These are phyloP conservation scores for Semaprochilodus insignis DNA, from an alignment of 2,797 vertebrate genomes.

Conservation along the genomic window DNA sequence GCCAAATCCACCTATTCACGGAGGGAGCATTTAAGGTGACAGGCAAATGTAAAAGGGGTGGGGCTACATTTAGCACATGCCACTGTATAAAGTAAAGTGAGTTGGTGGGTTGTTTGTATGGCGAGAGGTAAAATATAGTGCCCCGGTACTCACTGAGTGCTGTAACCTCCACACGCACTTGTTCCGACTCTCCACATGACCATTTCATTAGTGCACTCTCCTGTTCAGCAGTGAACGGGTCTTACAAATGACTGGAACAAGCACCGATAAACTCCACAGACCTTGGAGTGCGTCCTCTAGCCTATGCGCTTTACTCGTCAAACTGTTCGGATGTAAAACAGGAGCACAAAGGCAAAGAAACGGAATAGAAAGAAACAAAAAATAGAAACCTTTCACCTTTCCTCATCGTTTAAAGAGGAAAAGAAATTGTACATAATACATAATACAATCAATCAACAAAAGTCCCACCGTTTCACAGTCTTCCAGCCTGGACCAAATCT, in stretches of 20 bases:
- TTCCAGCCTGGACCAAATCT: slow-evolving; percentile 46
- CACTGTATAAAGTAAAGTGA: neutral
- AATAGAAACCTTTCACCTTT: neutral
- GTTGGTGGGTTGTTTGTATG: neutral
- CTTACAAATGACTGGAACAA: neutral
- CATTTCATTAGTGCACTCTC: neutral
- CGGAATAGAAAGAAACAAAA: neutral
- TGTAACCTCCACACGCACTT: neutral
- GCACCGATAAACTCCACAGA: neutral
- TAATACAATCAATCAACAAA: neutral
- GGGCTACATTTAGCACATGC: neutral
- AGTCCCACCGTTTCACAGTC: slow-evolving; percentile 31
- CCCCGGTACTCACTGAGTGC: neutral
- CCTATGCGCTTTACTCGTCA: neutral
- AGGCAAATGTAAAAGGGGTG: neutral
- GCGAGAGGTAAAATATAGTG: neutral
- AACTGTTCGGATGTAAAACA: neutral
- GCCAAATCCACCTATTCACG: neutral
- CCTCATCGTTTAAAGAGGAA: neutral
- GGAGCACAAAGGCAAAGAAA: neutral
- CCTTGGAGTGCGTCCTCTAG: neutral
- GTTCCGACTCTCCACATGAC: neutral
- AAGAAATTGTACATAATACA: neutral
- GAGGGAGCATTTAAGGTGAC: neutral
- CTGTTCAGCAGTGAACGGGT: neutral